These are phyloP conservation scores for Drosophila peninsularis DNA, from an alignment of 2,888 invertebrate species.

Conservation along the genomic window DNA sequence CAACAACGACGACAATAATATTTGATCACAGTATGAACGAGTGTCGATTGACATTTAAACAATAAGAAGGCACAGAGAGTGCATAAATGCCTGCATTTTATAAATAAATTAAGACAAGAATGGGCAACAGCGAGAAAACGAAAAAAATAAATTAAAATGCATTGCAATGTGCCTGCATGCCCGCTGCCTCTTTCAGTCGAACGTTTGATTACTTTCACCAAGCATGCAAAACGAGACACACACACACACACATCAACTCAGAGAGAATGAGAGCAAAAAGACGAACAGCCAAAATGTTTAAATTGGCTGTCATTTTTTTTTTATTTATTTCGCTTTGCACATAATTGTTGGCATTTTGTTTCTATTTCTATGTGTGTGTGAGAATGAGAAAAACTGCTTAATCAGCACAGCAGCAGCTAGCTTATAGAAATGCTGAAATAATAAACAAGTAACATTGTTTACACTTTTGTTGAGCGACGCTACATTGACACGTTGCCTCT, in stretches of 20 bases:
- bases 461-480: constrained; percentile 57
- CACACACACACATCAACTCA: constrained; percentile 2
- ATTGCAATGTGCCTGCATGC: constrained; percentile 27
- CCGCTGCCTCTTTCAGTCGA: constrained; percentile 9
- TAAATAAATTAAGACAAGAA: constrained; percentile 49
- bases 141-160: constrained; percentile 51
- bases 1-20: not conserved
- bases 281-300: constrained; percentile 47
- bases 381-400: constrained; percentile 39
- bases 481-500: constrained; percentile 74
- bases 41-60: constrained; percentile 21
- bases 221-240: constrained; percentile 40
- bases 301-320: constrained; percentile 62
- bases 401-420: constrained; percentile 40
- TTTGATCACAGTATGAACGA: constrained; percentile 23
- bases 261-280: constrained; percentile 23
- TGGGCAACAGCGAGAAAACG: not conserved
- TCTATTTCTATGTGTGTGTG: constrained; percentile 7
- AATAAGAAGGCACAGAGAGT: constrained; percentile 13
- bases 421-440: constrained; percentile 14
- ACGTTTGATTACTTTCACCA: constrained; percentile 73
- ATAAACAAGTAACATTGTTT: constrained; percentile 68
- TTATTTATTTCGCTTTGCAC: constrained; percentile 7
- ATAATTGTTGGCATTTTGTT: constrained; percentile 18
- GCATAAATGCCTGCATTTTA: constrained; percentile 40